Evolutionary conservation across 2,888 invertebrate species (phyloP).

Genomic region (Pristionchus arcanus): DNA sequence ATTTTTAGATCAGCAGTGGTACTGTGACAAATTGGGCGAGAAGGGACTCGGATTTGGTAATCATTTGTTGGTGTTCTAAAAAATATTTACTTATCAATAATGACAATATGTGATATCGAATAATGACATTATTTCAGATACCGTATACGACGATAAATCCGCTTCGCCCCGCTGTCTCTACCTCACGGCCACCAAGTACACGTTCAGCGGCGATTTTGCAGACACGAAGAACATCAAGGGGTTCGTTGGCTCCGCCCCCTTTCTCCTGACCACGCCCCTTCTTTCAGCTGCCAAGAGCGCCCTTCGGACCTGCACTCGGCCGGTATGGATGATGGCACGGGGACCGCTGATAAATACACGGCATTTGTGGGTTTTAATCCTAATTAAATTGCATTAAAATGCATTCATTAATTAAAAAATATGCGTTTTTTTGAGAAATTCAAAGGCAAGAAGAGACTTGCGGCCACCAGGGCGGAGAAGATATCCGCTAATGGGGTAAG

Average conservation of each 20-base stretch:
- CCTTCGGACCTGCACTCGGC: background rate
- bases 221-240: background rate
- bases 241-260: background rate
- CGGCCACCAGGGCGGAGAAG: too few relatives aligned
- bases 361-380: background rate
- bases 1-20: background rate
- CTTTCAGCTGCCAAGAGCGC: background rate
- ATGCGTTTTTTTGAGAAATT: too few relatives aligned
- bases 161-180: constrained; percentile 20
- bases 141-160: background rate
- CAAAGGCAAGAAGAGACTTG: too few relatives aligned
- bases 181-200: background rate
- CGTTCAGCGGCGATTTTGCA: background rate
- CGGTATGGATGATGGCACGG: background rate
- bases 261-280: too few relatives aligned
- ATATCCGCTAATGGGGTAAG: too few relatives aligned
- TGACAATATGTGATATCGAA: background rate
- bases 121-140: too few relatives aligned
- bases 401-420: too few relatives aligned
- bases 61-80: too few relatives aligned
- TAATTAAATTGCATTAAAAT: too few relatives aligned
- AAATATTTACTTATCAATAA: too few relatives aligned
- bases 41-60: background rate
- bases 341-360: background rate
- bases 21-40: background rate